phyloP scores from a whole-genome alignment of 1,140 invertebrate genomes.

The Drosophila sturtevanti region DNA sequence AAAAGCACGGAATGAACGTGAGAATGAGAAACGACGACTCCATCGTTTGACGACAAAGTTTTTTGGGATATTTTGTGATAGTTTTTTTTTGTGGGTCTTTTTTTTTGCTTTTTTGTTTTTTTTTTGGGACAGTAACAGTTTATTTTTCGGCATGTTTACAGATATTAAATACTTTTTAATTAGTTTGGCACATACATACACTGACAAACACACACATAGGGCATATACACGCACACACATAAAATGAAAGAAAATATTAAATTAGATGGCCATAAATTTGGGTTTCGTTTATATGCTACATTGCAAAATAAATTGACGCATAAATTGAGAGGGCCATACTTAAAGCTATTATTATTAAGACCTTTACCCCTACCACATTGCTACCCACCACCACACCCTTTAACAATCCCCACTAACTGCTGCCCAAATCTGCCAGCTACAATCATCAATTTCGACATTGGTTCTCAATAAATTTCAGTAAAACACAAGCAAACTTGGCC shows the following conservation, averaged over 20 bases:
- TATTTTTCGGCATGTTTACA: conserved; percentile 71
- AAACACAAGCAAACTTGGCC: conserved; percentile 65
- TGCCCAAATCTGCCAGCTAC: conserved; percentile 21
- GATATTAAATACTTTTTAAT: conserved; percentile 80
- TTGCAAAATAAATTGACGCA: conserved; percentile 48
- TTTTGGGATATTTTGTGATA: conserved; percentile 42
- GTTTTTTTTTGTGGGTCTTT: conserved; percentile 11
- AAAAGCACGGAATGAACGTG: conserved; percentile 7
- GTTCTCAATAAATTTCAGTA: conserved; percentile 66
- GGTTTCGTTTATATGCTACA: conserved; percentile 35
- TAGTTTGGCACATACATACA: conserved; percentile 63
- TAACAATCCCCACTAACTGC: background rate
- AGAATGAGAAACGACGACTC: background rate
- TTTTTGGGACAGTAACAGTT: conserved; percentile 33
- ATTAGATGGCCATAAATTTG: conserved; percentile 54
- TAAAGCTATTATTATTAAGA: conserved; percentile 15
- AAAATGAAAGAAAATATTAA: conserved; percentile 60
- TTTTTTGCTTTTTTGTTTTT: conserved; percentile 8
- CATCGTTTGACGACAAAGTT: conserved; percentile 64
- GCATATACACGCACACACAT: conserved; percentile 33
- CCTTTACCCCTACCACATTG: background rate
- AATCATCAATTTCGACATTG: conserved; percentile 64
- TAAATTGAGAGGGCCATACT: conserved; percentile 45
- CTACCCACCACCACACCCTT: no score
- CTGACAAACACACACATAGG: background rate